Evolutionary conservation across 2,797 vertebrate genomes (phyloP), one percentile per base, ranked within the genome.

Genomic region (Enoplosus armatus): DNA sequence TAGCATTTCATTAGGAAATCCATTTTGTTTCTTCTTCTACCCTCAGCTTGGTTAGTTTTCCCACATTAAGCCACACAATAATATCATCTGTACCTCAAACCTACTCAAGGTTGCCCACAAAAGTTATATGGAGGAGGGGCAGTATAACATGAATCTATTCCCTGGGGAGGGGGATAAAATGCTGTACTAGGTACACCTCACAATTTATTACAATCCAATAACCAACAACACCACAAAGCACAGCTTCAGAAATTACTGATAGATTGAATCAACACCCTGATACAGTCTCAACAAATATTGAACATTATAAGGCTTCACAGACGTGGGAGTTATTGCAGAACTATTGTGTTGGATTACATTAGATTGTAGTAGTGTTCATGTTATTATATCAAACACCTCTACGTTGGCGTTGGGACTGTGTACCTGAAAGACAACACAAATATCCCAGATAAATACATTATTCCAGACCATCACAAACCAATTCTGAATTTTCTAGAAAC

Each of bases 241-340:
- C 5, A 61, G 31, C 48, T 47, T 47, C 59, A 80, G 31, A 75
- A 72, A 81, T 67, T 1, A 78, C 45, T 12, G 12, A 65, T 77
- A 53, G 48, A 77, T 31, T 75, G 51, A 74, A 80, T 74, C 55
- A 79, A 72, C 47, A 64, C 22, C 20, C 18, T 58, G 65, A 77
- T 31, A 71, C 68, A 22, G 26, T 35, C 71, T 75, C 75, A 68
- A 54, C 51, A 79, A 85, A 69, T 79, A 79, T 69, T 72, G 56
- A 61, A 72, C 45, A 65, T 72, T 71, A 70, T 55, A 75, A 78
- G 39, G 39, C 47, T 74, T 66, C 48, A 50, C 41, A 35, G 31
- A 68, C 35, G 37, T 68, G 15, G 24, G 53, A 48, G 37, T 54
- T 72, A 75, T 59, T 79, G 63, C 37, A 66, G 50, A 31, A 35